Percentiles rank a stretch among this genome's conserved stretches.
phyloP scores from a whole-genome alignment of 2,113 vertebrate species.

The sheep (Ovis aries) region ARS-UI_Ramb_v3.0 NC_056076.1:49553001-49553500 shows the following conservation, averaged over 20 bases:
- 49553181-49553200: background rate
- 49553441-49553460: background rate
- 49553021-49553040: background rate
- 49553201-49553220: background rate
- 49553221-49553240: slow-evolving; percentile 31
- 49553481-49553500: background rate
- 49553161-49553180: background rate
- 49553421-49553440: background rate
- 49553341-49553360: background rate
- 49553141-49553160: background rate
- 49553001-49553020: background rate
- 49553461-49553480: background rate
- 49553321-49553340: background rate
- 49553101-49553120: background rate
- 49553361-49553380: rapidly evolving
- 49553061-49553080: background rate
- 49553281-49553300: background rate
- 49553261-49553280: background rate
- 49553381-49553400: background rate
- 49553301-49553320: background rate
- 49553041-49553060: background rate
- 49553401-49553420: background rate
- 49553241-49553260: background rate
- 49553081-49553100: background rate
- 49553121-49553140: background rate